Evolutionary conservation across 2,113 vertebrate genomes (phyloP).

Genomic region (Marmota monax): DNA sequence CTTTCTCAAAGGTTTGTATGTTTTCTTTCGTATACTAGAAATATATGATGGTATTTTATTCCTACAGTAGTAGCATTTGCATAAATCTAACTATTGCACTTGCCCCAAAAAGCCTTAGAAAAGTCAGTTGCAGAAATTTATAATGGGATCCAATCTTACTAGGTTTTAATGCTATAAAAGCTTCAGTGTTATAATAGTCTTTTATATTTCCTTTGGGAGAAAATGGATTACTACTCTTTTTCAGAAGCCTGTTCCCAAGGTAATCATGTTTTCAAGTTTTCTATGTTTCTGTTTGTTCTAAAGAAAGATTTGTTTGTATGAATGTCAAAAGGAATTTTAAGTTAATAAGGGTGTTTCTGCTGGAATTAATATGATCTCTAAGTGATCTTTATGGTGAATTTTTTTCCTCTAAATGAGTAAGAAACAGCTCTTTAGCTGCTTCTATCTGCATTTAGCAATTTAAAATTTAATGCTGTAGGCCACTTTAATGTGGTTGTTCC

Average conservation of each 20-base stretch:
- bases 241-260: constrained; percentile 83
- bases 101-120: constrained; percentile 84
- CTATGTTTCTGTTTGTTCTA: constrained; percentile 78
- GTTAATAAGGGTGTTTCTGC: constrained; percentile 48
- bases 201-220: constrained; percentile 82
- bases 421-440: constrained; percentile 47
- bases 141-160: constrained; percentile 48
- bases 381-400: not conserved
- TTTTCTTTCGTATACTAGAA: constrained; percentile 77
- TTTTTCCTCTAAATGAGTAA: not conserved
- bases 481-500: not conserved
- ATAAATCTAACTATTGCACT: constrained; percentile 81
- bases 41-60: constrained; percentile 72
- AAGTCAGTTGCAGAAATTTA: constrained; percentile 81
- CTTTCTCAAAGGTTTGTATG: constrained; percentile 87
- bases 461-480: not conserved
- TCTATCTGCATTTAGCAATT: not conserved
- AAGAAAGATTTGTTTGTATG: constrained; percentile 75
- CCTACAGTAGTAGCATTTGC: constrained; percentile 60
- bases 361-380: constrained; percentile 55
- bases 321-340: constrained; percentile 69
- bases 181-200: constrained; percentile 78
- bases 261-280: constrained; percentile 77
- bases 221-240: constrained; percentile 81
- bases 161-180: constrained; percentile 56